Evolutionary conservation across 2,113 vertebrate species (phyloP).

Genomic region (Steatornis caripensis): DNA sequence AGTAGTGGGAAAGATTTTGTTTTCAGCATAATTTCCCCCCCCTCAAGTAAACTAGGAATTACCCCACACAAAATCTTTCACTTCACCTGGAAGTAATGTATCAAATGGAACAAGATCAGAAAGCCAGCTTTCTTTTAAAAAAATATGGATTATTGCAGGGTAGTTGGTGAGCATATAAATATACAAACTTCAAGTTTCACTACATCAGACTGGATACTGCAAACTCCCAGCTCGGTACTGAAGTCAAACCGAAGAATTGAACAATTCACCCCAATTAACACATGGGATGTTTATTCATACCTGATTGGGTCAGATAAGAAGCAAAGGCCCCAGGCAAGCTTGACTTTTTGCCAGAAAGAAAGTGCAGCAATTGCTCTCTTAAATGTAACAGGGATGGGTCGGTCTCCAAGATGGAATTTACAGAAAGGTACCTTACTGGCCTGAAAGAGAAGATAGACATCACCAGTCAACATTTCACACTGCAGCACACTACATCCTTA

Average conservation of each 20-base stretch:
- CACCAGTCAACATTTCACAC: not conserved
- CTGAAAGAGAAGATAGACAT: conserved; percentile 62
- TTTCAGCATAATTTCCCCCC: too few relatives aligned
- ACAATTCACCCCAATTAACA: not conserved
- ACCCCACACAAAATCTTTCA: not conserved
- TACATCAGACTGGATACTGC: not conserved
- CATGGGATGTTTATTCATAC: conserved; percentile 65
- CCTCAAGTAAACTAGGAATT: not conserved
- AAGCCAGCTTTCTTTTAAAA: not conserved
- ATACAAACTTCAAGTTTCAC: not conserved
- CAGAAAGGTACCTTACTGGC: conserved; percentile 96
- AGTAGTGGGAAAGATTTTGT: not conserved
- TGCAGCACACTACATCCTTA: not conserved
- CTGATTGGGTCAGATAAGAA: conserved; percentile 98
- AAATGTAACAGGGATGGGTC: conserved; percentile 97
- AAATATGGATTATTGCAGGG: not conserved
- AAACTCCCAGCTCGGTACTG: not conserved
- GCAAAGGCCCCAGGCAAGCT: conserved; percentile 95
- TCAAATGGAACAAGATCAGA: not conserved
- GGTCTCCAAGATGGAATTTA: conserved; percentile 96
- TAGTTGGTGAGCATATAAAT: too few relatives aligned
- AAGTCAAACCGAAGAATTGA: not conserved
- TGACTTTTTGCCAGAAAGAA: conserved; percentile 96
- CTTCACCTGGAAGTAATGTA: not conserved
- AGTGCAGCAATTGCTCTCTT: conserved; percentile 96